Base-by-base conservation (phyloP, 2,888 invertebrate genomes). In the Steinernema scapterisci region DNA sequence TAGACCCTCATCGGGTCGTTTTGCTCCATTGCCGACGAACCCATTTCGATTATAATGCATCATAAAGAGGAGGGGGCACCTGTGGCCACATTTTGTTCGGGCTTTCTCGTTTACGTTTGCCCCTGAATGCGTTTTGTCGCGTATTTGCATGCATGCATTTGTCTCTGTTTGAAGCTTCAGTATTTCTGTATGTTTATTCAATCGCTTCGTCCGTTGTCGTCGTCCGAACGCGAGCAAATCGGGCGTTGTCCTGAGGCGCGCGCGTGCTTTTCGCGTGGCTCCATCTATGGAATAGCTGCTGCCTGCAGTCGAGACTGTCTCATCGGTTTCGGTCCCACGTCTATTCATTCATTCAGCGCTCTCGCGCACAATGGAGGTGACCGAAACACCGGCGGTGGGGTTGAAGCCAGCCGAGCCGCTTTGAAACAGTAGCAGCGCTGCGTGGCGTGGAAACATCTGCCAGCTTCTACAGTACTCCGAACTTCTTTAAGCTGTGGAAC, bases 161-260 rank as follows among this genome's bases (percentile, higher is more conserved):
- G 63, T 63, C 63, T 63, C 63, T 63, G 63, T 63, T 63, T 63
- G 63, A 63, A 27, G 63, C 63, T 63, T 63, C 31, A 63, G 6
- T 63, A 63, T 63, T 63, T 63, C 63, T 63, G 63, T 63, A 63
- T 63, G 63, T 63, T 63, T 63, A 63, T 63, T 63, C 63, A 63
- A 63, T 63, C 25, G 63, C n/a, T 52, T 52, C 52, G 38, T 38
- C 38, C 38, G 38, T 38, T 38, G 38, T 38, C 38, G 52, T 63
- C 63, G 63, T 31, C 63, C 63, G 63, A 63, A 63, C 63, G 63
- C 63, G 63, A 31, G 16, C 27, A 31, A 16, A 31, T 63, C 63
- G 63, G 63, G 63, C 63, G 63, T 63, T 63, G 63, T 63, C 63
- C 63, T 63, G 63, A 63, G 31, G 63, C 63, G 31, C 31, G 63